A percentile compares a stretch with the other conserved stretches of the same genome.
phyloP scores from a whole-genome alignment of 2,797 vertebrate genomes.

The Phataginus tricuspis region DNA sequence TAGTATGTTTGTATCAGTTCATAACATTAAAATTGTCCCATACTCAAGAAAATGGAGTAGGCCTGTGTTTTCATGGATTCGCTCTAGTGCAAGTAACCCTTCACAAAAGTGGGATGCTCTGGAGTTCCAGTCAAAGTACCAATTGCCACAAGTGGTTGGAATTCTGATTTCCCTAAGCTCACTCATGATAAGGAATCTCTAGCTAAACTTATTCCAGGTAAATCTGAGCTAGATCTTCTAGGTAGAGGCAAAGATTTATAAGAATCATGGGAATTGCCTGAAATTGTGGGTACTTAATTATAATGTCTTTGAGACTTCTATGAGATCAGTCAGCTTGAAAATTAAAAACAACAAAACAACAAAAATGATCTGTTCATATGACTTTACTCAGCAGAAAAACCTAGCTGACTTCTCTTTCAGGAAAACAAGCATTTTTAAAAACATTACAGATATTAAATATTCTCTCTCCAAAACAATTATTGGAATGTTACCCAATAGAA shows the following conservation, averaged over 20 bases:
- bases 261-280: neutral
- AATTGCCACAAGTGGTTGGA: neutral
- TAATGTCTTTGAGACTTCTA: neutral
- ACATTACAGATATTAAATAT: neutral
- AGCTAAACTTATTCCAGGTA: neutral
- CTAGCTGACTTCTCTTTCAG: neutral
- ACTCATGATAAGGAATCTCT: neutral
- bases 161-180: neutral
- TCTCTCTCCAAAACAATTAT: neutral
- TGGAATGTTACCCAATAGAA: neutral
- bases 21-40: neutral
- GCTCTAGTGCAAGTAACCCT: neutral
- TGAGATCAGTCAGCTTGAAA: neutral
- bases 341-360: neutral
- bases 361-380: conserved; percentile 11
- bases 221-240: neutral
- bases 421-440: neutral
- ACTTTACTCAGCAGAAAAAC: neutral
- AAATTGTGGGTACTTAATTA: neutral
- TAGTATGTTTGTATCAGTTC: neutral
- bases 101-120: too few relatives aligned
- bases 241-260: neutral
- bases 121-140: neutral
- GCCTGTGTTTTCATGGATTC: neutral
- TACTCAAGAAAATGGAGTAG: neutral